Evolutionary conservation across 2,113 vertebrate species (phyloP).

Genomic region (Rhabdomys dilectus): DNA sequence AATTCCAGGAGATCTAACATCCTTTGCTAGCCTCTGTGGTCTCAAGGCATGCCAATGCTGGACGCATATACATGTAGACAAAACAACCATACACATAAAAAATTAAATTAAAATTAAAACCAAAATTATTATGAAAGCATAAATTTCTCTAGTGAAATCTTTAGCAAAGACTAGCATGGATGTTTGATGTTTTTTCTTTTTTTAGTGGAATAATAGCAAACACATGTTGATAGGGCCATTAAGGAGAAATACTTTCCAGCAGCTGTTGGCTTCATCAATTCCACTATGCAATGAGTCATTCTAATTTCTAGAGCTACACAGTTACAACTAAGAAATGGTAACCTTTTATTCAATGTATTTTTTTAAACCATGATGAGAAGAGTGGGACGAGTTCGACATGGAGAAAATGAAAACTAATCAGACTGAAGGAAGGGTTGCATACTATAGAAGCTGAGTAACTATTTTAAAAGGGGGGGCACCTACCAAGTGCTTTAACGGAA

Average conservation of each 20-base stretch:
- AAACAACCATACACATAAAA: background rate
- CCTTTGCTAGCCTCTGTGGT: background rate
- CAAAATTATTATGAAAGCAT: background rate
- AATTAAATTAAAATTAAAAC: background rate
- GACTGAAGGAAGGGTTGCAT: background rate
- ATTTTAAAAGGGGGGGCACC: background rate
- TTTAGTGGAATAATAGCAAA: constrained; percentile 70
- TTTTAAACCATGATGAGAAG: background rate
- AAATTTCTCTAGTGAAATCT: constrained; percentile 25
- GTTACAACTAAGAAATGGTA: constrained; percentile 29
- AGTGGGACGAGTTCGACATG: background rate
- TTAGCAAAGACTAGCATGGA: constrained; percentile 16
- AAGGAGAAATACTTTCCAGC: constrained; percentile 67
- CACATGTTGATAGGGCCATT: constrained; percentile 76
- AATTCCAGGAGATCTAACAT: background rate
- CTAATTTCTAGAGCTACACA: constrained; percentile 53
- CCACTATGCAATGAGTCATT: constrained; percentile 65
- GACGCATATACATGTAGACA: background rate
- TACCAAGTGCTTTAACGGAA: constrained; percentile 19
- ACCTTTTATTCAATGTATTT: background rate
- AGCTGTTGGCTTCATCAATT: constrained; percentile 75
- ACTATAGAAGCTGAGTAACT: background rate
- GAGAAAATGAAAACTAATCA: constrained; percentile 13
- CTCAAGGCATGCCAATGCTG: background rate
- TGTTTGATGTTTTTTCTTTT: constrained; percentile 59